Evolutionary conservation across 2,888 invertebrate species (phyloP).

Genomic region (Hesperia comma): DNA sequence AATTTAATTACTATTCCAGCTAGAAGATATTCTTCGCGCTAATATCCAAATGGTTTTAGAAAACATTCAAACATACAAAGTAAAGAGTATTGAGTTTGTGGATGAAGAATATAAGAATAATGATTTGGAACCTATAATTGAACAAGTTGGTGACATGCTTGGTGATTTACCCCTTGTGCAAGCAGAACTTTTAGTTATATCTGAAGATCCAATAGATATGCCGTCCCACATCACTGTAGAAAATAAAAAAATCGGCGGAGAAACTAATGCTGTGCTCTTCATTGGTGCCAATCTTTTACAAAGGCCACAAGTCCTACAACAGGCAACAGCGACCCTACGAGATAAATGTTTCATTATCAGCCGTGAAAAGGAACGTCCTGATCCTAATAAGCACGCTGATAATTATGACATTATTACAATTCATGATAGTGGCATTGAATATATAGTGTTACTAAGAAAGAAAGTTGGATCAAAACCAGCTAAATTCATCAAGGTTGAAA

Average conservation of each 20-base stretch:
- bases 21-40: slow-evolving; percentile 83
- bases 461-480: slow-evolving; percentile 70
- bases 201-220: slow-evolving; percentile 76
- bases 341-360: slow-evolving; percentile 86
- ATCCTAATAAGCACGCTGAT: slow-evolving; percentile 67
- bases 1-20: slow-evolving; percentile 48
- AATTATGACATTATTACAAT: slow-evolving; percentile 78
- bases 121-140: slow-evolving; percentile 77
- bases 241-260: slow-evolving; percentile 84
- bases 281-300: slow-evolving; percentile 79
- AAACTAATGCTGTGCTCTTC: slow-evolving; percentile 78
- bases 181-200: slow-evolving; percentile 85
- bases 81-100: slow-evolving; percentile 83
- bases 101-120: slow-evolving; percentile 80
- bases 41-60: slow-evolving; percentile 89
- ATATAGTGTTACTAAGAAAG: slow-evolving; percentile 81
- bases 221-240: slow-evolving; percentile 82
- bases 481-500: slow-evolving; percentile 73
- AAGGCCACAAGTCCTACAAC: slow-evolving; percentile 75
- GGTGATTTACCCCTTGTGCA: slow-evolving; percentile 88
- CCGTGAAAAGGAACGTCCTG: slow-evolving; percentile 81
- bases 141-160: slow-evolving; percentile 83
- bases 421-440: slow-evolving; percentile 78
- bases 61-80: slow-evolving; percentile 86
- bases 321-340: slow-evolving; percentile 75